Percentiles rank a stretch among this genome's conserved stretches.
Conservation (phyloP, 1,140 invertebrate genomes). For the Rhagoletis pomonella region DNA sequence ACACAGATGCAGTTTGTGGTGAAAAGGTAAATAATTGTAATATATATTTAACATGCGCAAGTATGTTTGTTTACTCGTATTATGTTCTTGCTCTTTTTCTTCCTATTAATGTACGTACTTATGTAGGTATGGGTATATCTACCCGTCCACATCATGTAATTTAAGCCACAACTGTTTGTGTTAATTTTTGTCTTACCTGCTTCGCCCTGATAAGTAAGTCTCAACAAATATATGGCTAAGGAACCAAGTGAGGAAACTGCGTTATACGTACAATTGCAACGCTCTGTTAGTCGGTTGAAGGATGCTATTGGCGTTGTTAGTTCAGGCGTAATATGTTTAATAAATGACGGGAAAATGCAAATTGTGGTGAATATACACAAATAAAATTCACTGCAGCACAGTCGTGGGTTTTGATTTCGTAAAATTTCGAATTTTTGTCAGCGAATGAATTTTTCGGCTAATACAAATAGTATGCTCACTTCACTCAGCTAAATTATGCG, state of each 20-base stretch:
- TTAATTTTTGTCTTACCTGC: conserved; percentile 21
- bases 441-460: not conserved
- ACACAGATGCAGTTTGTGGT: no score
- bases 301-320: conserved; percentile 7
- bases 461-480: not conserved
- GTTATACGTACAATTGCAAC: not conserved
- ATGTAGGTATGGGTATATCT: no score
- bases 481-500: conserved; percentile 16
- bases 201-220: not conserved
- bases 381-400: not conserved
- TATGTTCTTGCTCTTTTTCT: no score
- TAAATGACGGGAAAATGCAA: not conserved
- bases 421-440: not conserved
- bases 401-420: not conserved
- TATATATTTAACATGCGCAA: no score
- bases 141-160: not conserved
- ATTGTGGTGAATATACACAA: conserved; percentile 45
- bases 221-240: conserved; percentile 3
- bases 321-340: not conserved
- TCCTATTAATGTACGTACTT: no score
- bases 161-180: not conserved
- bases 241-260: not conserved
- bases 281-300: not conserved
- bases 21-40: no score
- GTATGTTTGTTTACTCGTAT: no score